Evolutionary conservation across 2,113 vertebrate genomes (phyloP).

Genomic region (Cacatua alba): DNA sequence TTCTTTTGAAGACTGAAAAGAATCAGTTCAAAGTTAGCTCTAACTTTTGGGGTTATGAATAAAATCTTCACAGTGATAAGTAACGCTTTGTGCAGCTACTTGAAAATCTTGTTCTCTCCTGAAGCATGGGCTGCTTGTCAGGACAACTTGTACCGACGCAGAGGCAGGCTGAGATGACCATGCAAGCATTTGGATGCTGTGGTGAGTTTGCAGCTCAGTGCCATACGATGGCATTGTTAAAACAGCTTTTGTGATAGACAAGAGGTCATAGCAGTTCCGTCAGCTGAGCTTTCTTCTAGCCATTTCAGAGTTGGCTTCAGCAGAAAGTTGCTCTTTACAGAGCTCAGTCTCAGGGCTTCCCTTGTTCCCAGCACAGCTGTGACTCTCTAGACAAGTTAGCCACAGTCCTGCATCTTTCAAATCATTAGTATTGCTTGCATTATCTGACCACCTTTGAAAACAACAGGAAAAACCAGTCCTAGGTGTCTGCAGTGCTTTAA

Average conservation of each 20-base stretch:
- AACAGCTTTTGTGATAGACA: neutral
- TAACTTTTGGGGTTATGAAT: neutral
- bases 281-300: neutral
- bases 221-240: neutral
- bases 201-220: neutral
- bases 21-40: neutral
- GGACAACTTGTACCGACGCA: neutral
- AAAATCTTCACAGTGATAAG: neutral
- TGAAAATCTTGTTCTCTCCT: neutral
- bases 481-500: slow-evolving; percentile 38
- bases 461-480: neutral
- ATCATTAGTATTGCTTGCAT: slow-evolving; percentile 11
- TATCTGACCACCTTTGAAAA: neutral
- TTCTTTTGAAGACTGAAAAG: neutral
- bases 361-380: neutral
- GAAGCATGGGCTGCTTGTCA: neutral
- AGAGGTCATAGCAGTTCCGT: neutral
- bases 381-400: neutral
- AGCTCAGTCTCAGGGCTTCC: neutral
- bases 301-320: neutral
- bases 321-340: neutral
- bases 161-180: neutral
- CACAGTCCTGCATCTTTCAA: neutral
- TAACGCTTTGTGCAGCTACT: neutral
- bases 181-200: fast-evolving